Evolutionary conservation across 1,140 invertebrate species (phyloP).

Genomic region (Patella vulgata): DNA sequence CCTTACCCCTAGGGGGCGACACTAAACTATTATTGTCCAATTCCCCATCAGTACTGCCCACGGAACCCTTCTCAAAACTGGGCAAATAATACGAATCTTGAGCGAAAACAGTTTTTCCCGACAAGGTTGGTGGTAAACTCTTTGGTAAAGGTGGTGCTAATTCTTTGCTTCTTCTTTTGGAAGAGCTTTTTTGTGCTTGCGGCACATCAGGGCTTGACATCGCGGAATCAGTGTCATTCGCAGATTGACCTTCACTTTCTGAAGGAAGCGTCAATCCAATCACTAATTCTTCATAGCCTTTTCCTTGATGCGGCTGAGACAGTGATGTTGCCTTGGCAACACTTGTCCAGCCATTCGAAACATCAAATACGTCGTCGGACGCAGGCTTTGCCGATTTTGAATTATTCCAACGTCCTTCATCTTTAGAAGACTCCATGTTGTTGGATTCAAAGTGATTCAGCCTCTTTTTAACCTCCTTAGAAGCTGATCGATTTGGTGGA

Average conservation of each 20-base stretch:
- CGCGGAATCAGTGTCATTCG: slow-evolving; percentile 61
- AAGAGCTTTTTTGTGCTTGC: slow-evolving; percentile 8
- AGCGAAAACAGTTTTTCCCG: slow-evolving; percentile 16
- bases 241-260: slow-evolving; percentile 48
- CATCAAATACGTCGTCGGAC: background rate
- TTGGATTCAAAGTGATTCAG: slow-evolving; percentile 1
- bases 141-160: slow-evolving; percentile 19
- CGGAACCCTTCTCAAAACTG: slow-evolving; percentile 20
- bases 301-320: slow-evolving; percentile 5
- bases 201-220: slow-evolving; percentile 27
- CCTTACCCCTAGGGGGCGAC: slow-evolving; percentile 11
- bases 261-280: slow-evolving; percentile 49
- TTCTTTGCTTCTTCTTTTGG: slow-evolving; percentile 3
- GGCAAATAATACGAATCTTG: slow-evolving; percentile 37
- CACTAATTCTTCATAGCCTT: slow-evolving; percentile 30
- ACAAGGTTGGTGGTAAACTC: slow-evolving; percentile 20
- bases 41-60: slow-evolving; percentile 21
- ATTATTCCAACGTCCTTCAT: slow-evolving; percentile 7
- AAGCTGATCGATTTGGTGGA: too few relatives aligned
- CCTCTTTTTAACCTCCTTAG: too few relatives aligned
- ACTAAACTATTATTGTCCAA: slow-evolving; percentile 2
- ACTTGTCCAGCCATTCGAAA: slow-evolving; percentile 34
- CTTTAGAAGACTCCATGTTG: background rate
- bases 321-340: slow-evolving; percentile 40
- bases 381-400: background rate